Percentiles rank a stretch among this genome's conserved stretches.
Evolutionary conservation across 2,888 invertebrate genomes (phyloP).

Genomic region (Fragum fragum): DNA sequence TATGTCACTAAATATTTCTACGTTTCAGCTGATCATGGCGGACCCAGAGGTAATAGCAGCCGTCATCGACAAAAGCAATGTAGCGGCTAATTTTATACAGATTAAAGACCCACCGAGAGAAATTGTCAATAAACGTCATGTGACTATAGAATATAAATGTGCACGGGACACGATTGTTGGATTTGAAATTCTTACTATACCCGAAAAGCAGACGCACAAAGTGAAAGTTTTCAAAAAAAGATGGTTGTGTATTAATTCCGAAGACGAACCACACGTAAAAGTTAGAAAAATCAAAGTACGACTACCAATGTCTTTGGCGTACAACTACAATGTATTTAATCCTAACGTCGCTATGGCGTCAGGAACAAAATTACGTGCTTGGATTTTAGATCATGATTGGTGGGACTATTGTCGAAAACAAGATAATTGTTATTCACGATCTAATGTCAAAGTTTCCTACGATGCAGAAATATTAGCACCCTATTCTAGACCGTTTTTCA

Average conservation of each 20-base stretch:
- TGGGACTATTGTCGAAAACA: conserved; percentile 57
- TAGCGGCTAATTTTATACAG: conserved; percentile 69
- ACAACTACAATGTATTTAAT: conserved; percentile 75
- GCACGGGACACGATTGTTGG: conserved; percentile 63
- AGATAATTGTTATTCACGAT: conserved; percentile 58
- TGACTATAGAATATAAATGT: conserved; percentile 72
- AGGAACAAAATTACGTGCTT: conserved; percentile 71
- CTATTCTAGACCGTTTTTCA: conserved; percentile 72
- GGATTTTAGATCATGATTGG: conserved; percentile 71
- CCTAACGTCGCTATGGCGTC: conserved; percentile 50
- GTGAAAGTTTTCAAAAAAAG: conserved; percentile 66
- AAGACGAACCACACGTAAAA: background rate
- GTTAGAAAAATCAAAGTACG: conserved; percentile 61
- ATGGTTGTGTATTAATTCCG: conserved; percentile 66
- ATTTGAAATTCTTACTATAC: conserved; percentile 64
- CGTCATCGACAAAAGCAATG: background rate
- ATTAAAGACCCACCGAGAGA: conserved; percentile 66
- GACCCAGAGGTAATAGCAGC: conserved; percentile 1
- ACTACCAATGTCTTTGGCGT: conserved; percentile 66
- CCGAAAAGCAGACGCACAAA: conserved; percentile 14
- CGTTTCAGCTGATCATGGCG: background rate
- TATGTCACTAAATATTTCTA: too few relatives aligned
- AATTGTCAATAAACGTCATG: conserved; percentile 36
- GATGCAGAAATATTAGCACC: conserved; percentile 65
- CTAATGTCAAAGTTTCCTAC: conserved; percentile 70